A percentile compares a stretch with the other conserved stretches of the same genome.
phyloP scores from a whole-genome alignment of 2,113 vertebrate genomes.

The Ceyx margarethae region DNA sequence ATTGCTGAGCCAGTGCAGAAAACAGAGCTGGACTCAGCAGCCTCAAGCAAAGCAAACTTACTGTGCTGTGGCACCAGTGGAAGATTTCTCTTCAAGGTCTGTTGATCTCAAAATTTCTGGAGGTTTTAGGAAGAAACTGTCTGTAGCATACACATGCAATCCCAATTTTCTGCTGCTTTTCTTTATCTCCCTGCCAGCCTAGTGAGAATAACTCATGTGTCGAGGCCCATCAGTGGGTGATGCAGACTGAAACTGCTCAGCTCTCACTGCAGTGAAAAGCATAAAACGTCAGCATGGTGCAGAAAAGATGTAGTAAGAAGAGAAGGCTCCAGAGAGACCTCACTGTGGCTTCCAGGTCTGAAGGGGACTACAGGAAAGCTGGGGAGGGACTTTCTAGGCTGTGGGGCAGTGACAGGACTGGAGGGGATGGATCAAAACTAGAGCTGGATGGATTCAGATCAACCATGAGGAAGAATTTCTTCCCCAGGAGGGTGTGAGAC shows the following conservation, averaged over 20 bases:
- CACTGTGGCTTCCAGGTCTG: too few species aligned
- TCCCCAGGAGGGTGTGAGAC: too few species aligned
- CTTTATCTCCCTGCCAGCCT: background rate
- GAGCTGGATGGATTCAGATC: too few species aligned
- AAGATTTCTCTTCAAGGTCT: constrained; percentile 30
- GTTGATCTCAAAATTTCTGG: background rate
- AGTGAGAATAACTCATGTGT: background rate
- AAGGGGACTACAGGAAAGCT: too few species aligned
- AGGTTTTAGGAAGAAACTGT: background rate
- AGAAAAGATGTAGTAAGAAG: background rate
- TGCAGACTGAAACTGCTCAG: background rate
- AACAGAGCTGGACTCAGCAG: background rate
- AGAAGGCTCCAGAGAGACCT: background rate
- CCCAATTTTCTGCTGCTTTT: background rate
- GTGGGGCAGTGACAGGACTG: too few species aligned
- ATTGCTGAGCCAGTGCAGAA: background rate
- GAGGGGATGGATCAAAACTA: too few species aligned
- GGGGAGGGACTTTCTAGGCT: too few species aligned
- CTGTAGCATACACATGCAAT: rapidly evolving
- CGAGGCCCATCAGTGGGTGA: background rate
- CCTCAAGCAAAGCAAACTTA: background rate
- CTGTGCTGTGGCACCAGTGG: background rate
- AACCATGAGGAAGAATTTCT: too few species aligned
- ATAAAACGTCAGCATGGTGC: background rate
- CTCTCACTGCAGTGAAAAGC: background rate